These are phyloP conservation scores for Ailurus styani DNA, from an alignment of 2,113 vertebrate species.

Conservation along the genomic window DNA sequence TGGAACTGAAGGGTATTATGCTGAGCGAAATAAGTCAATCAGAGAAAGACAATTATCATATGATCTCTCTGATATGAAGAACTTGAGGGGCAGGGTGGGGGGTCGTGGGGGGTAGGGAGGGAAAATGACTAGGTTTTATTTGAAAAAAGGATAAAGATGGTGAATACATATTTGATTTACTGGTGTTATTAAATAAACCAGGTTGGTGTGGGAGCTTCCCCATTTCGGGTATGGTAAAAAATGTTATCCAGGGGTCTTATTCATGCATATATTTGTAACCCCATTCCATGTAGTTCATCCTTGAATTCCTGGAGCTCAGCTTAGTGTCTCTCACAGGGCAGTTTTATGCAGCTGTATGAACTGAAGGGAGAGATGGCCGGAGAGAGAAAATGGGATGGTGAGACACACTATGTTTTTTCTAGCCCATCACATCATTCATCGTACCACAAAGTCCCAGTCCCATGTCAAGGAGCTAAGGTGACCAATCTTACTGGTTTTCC, in stretches of 20 bases:
- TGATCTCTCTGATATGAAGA: no score
- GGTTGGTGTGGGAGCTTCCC: neutral
- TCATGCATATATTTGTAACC: neutral
- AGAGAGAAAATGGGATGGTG: neutral
- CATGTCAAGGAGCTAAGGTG: neutral
- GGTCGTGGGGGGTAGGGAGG: no score
- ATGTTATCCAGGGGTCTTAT: neutral
- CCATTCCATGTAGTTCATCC: neutral
- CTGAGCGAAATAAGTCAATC: no score
- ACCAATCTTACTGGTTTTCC: neutral
- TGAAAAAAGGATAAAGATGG: neutral
- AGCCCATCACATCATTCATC: no score
- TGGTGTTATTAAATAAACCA: no score
- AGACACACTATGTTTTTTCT: neutral
- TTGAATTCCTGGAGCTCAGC: neutral
- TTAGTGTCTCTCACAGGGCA: neutral
- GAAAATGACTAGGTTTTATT: neutral
- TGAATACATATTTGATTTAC: neutral
- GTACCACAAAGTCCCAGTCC: neutral
- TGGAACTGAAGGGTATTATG: no score
- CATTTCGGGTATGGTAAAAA: neutral
- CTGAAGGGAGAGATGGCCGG: neutral
- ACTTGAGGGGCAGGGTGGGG: no score
- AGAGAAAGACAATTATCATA: no score
- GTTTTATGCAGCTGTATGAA: neutral